Evolutionary conservation across 2,797 vertebrate species (phyloP).

Genomic region (Malurus splendens): DNA sequence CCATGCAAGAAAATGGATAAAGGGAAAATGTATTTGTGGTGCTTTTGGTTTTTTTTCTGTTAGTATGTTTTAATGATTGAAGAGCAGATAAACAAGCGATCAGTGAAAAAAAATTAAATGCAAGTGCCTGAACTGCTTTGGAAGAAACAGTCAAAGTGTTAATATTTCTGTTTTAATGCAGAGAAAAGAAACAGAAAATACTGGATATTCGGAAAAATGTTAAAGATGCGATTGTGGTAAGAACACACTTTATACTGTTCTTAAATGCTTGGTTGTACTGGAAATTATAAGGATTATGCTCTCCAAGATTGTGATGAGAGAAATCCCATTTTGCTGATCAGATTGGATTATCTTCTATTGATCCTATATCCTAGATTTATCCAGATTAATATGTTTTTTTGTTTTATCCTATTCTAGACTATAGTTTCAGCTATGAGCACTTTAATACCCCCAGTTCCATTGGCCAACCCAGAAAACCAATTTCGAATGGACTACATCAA

Average conservation of each 20-base stretch:
- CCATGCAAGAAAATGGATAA: background rate
- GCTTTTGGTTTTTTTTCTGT: background rate
- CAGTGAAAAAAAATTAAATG: background rate
- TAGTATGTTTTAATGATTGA: background rate
- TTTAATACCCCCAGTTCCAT: conserved; percentile 90
- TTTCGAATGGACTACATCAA: conserved; percentile 93
- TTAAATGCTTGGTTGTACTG: conserved; percentile 21
- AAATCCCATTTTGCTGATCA: conserved; percentile 70
- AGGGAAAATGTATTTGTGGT: background rate
- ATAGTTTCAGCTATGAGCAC: conserved; percentile 93
- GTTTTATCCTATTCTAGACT: conserved; percentile 77
- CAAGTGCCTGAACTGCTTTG: background rate
- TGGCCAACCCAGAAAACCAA: conserved; percentile 90
- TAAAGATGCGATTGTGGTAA: conserved; percentile 97
- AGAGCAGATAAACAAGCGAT: background rate
- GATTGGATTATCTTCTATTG: conserved; percentile 48
- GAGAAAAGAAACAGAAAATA: conserved; percentile 96
- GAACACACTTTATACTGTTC: conserved; percentile 57
- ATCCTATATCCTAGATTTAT: conserved; percentile 46
- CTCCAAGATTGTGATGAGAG: conserved; percentile 19
- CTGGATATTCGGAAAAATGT: conserved; percentile 98
- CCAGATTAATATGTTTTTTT: conserved; percentile 50
- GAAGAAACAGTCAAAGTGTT: conserved; percentile 20
- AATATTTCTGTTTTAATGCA: conserved; percentile 68
- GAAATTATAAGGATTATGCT: conserved; percentile 3